Evolutionary conservation across 2,113 vertebrate genomes (phyloP), one percentile per base, ranked within the genome.

Genomic region (Leuciscus idus): DNA sequence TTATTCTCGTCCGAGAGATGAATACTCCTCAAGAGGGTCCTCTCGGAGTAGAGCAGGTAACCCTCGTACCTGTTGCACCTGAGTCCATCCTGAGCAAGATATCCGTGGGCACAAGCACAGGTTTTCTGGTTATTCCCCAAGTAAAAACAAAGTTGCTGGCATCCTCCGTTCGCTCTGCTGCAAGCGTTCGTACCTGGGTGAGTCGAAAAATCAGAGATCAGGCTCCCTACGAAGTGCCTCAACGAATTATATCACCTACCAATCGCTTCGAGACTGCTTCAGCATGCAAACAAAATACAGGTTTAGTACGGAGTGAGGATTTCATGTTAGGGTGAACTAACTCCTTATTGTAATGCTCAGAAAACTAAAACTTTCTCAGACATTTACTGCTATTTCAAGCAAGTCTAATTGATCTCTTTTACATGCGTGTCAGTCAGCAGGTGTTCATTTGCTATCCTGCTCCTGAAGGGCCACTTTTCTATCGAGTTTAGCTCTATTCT

Each of bases 91-190:
- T 95, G 92, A 17, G 95, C 93, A 59, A 97, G 92, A 85, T 95
- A 95, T 2, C 96, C 96, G 39, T 97, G 96, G 0, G 96, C 96
- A 36, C 96, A 97, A 17, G 95, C 94, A 6, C 96, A 97, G 0
- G 93, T 89, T 83, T 95, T 93, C 39, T 0, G 88, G 0, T 90
- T 89, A 30, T 68, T 91, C 39, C 96, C 96, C 50, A 95, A 92
- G 84, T 96, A 95, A 5, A 97, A 96, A 88, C 96, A 97, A 8
- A 97, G 95, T 80, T 97, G 96, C 75, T 96, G 95, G 87, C 96
- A 97, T 0, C 96, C 95, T 3, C 96, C 96, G 39, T 97, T 97
- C 52, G 92, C 93, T 85, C 88, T 95, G 75, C 95, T 94, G 88
- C 96, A 97, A 17, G 95, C 39, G 12, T 96, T 97, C 73, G 96